These are phyloP conservation scores for Rhynchonycteris naso DNA, from an alignment of 2,797 vertebrate species.

Conservation along the genomic window DNA sequence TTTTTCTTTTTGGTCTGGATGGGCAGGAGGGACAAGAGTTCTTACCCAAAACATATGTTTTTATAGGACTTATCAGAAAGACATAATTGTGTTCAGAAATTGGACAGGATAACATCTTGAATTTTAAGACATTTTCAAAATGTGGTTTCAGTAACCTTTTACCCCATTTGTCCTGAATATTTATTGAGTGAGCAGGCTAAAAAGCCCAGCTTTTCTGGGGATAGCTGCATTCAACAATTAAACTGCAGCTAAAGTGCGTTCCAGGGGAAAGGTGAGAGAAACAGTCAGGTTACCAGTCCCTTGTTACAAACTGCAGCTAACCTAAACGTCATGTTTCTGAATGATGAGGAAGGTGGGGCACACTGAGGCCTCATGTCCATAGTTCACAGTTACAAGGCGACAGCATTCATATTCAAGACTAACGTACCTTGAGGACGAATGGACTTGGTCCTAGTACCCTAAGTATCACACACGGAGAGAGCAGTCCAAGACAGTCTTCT, in stretches of 20 bases:
- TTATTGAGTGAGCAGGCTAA: neutral
- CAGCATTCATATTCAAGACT: neutral
- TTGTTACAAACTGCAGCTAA: neutral
- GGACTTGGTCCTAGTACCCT: neutral
- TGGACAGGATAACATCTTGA: neutral
- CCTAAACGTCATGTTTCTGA: neutral
- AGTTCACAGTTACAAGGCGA: neutral
- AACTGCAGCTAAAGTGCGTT: neutral
- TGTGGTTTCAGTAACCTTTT: neutral
- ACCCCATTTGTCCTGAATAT: neutral
- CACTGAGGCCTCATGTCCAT: neutral
- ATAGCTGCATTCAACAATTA: neutral
- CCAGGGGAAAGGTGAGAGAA: neutral
- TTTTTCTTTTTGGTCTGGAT: neutral
- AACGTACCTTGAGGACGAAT: neutral
- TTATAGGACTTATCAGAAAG: neutral
- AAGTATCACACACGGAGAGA: neutral
- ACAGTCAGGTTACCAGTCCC: neutral
- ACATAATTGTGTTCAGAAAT: neutral
- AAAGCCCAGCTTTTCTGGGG: neutral
- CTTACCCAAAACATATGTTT: neutral
- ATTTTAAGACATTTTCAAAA: neutral
- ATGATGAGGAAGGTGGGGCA: neutral
- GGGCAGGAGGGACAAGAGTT: neutral
- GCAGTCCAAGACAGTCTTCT: neutral